Evolutionary conservation across 2,113 vertebrate genomes (phyloP), one percentile per base, ranked within the genome.

Genomic region (Rhinolophus sinicus): DNA sequence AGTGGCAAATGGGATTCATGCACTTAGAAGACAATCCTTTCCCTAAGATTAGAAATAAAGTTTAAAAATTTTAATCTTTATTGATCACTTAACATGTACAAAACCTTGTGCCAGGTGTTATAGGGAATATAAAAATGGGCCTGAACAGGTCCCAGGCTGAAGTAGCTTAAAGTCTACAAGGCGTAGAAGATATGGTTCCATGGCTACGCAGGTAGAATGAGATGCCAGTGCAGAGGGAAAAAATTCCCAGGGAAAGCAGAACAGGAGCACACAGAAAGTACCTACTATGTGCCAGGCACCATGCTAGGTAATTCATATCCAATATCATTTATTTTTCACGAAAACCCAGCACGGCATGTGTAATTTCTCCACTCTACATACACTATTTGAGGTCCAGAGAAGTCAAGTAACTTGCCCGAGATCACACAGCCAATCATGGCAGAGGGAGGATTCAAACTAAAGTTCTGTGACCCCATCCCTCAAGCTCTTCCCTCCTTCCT

Each of bases 221-320:
- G 35, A 33, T 0, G 0, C 24, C 3, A 0, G 13, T 7, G 0
- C 14, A 0, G 0, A 3, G 33, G n/a, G 33, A 14, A 60, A 24
- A 44, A 52, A 19, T 18, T 30, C 44, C 50, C 3, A 3, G 58
- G 44, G 38, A 47, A 1, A 56, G 64, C 69, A 24, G 15, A 73
- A 16, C 16, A 7, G 1, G 7, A 76, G 44, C 33, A 0, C 28
- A 26, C 5, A 3, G 86, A 5, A 40, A 38, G 56, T 0, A 47
- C 93, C 95, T 10, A 8, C 50, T 22, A 3, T 6, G 5, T 33
- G 50, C 44, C 69, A 22, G 84, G n/a, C 40, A 6, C 75, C 14
- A 9, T 18, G 5, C 50, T 15, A 14, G 60, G 54, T 1, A 26
- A 38, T 14, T 64, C 83, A 47, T 11, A 21, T 1, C 47, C 60